Percentiles rank a stretch among this genome's conserved stretches.
Conservation (phyloP, 2,888 invertebrate species). For the Azorinus chamasolen region DNA sequence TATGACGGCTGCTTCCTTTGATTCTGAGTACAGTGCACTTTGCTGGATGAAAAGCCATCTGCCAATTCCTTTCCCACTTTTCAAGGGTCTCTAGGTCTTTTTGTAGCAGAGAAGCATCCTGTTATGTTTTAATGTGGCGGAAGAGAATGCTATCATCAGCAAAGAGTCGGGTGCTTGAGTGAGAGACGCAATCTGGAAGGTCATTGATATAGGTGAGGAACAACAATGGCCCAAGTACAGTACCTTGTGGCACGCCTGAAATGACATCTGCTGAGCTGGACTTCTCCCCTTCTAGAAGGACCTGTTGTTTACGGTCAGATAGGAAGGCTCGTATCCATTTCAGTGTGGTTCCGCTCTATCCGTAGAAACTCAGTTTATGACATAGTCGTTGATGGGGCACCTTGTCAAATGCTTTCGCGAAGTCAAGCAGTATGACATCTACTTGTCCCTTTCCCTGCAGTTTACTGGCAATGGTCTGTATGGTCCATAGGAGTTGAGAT, state of each 20-base stretch:
- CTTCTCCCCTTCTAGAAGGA: conserved; percentile 15
- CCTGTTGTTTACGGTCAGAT: conserved; percentile 17
- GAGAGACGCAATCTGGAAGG: conserved; percentile 8
- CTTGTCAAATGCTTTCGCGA: conserved; percentile 36
- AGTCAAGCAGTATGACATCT: conserved; percentile 30
- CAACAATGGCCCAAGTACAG: conserved; percentile 35
- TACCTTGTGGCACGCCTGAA: conserved; percentile 35
- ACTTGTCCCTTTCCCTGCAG: conserved; percentile 1
- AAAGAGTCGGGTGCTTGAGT: background rate
- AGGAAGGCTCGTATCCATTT: conserved; percentile 27
- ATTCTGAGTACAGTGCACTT: conserved; percentile 6
- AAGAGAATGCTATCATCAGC: conserved; percentile 13
- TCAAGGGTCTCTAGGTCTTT: conserved; percentile 3
- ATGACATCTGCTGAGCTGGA: conserved; percentile 7
- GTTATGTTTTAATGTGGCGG: background rate
- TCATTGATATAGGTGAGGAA: conserved; percentile 31
- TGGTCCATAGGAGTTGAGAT: conserved; percentile 23
- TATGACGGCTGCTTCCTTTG: too few species aligned
- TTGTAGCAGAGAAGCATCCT: conserved; percentile 11
- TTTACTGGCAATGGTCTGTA: conserved; percentile 4
- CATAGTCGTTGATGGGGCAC: conserved; percentile 24
- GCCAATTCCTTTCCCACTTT: conserved; percentile 20
- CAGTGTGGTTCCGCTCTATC: conserved; percentile 4
- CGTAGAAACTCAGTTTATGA: conserved; percentile 24
- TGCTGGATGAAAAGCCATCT: conserved; percentile 2